phyloP scores from a whole-genome alignment of 2,113 vertebrate genomes.

The Ptychochromis oligacanthus region DNA sequence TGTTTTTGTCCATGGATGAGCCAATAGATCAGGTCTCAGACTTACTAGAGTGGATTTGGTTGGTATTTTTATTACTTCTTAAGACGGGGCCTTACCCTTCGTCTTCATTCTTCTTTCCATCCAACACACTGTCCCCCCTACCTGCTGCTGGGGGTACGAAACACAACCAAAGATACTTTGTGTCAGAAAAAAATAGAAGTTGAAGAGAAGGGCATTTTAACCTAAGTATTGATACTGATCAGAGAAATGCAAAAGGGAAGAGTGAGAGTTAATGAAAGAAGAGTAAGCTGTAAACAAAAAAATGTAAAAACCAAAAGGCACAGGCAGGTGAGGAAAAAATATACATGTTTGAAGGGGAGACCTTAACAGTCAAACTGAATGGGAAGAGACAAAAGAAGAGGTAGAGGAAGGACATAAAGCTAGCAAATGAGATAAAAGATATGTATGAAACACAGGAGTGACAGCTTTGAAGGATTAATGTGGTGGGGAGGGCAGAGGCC shows the following conservation, averaged over 20 bases:
- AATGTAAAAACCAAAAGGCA: slow-evolving; percentile 23
- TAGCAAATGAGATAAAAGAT: slow-evolving; percentile 61
- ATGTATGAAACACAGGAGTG: slow-evolving; percentile 57
- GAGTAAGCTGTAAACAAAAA: slow-evolving; percentile 4
- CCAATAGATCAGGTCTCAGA: slow-evolving; percentile 41
- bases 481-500: slow-evolving; percentile 43
- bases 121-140: slow-evolving; percentile 42
- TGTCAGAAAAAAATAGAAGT: slow-evolving; percentile 39
- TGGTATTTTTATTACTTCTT: slow-evolving; percentile 57
- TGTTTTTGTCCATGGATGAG: slow-evolving; percentile 46
- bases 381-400: slow-evolving; percentile 45
- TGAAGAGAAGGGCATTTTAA: slow-evolving; percentile 30
- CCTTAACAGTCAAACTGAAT: slow-evolving; percentile 42
- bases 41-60: slow-evolving; percentile 45
- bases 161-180: slow-evolving; percentile 25
- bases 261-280: slow-evolving; percentile 14
- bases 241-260: slow-evolving; percentile 31
- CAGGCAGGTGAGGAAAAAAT: slow-evolving; percentile 38
- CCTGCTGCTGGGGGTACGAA: slow-evolving; percentile 54
- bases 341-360: slow-evolving; percentile 23
- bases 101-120: slow-evolving; percentile 65
- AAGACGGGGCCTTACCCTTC: slow-evolving; percentile 64
- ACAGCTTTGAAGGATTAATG: slow-evolving; percentile 58
- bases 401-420: slow-evolving; percentile 39
- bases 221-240: slow-evolving; percentile 37